Conservation (phyloP, 2,113 vertebrate species). For the Trematomus loennbergii region DNA sequence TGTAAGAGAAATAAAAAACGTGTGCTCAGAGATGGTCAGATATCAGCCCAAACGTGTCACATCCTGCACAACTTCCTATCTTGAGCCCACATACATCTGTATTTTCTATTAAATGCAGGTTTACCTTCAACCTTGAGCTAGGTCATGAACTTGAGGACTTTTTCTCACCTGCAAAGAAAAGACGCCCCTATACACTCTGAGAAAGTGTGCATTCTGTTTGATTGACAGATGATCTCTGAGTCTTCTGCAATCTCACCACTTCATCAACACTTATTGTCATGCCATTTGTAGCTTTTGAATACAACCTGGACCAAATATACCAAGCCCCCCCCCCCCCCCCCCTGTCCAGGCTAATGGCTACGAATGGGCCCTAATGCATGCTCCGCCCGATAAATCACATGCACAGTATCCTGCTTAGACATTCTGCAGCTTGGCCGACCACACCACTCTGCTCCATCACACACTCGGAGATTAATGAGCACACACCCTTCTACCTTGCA, state of each 20-base stretch:
- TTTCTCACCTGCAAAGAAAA: not conserved
- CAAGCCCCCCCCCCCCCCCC: not conserved
- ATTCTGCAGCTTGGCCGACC: constrained; percentile 78
- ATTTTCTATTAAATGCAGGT: too few relatives aligned
- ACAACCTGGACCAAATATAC: constrained; percentile 39
- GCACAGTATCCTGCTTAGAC: constrained; percentile 72
- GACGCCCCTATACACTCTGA: not conserved
- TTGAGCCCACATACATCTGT: too few relatives aligned
- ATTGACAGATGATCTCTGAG: constrained; percentile 2
- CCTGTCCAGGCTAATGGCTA: constrained; percentile 78
- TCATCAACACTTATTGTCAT: constrained; percentile 11
- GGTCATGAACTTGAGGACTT: too few relatives aligned
- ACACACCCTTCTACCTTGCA: constrained; percentile 78
- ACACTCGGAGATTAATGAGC: constrained; percentile 81
- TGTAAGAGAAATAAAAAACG: too few relatives aligned
- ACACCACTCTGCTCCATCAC: constrained; percentile 68
- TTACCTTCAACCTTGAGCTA: too few relatives aligned
- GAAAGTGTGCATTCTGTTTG: not conserved
- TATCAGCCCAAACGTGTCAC: too few relatives aligned
- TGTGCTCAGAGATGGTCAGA: too few relatives aligned
- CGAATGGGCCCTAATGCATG: constrained; percentile 75
- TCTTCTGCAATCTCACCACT: too few relatives aligned
- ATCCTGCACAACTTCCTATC: not conserved
- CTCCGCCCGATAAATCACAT: constrained; percentile 81
- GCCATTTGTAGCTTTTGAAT: constrained; percentile 10